Base-by-base conservation (phyloP, 2,797 vertebrate genomes). In the Sebastes matsubarae region DNA sequence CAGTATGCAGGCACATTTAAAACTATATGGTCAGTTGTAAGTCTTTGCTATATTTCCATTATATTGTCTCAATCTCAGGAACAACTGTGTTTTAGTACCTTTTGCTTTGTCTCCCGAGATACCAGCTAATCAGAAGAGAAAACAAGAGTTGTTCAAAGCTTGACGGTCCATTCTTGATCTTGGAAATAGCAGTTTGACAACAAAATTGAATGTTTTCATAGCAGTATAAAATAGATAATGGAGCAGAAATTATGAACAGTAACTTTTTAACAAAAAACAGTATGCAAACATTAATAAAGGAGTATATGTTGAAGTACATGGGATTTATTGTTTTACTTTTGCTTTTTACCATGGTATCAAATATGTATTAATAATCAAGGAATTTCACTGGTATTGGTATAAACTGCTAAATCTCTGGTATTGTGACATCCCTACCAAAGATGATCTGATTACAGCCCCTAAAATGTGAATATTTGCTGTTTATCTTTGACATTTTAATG, bases 41-140 rank as follows among this genome's bases (percentile, higher is more conserved):
- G 12, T 81, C 46, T 68, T 46, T 24, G 29, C 32, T 82, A 16
- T 65, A 38, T 74, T 81, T 70, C 66, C 20, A 34, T 74, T 72
- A n/a, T 27, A 25, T 12, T n/a, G 10, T 46, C 38, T 68, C 24
- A 50, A 9, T 52, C 29, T 71, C 69, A 18, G 18, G 10, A 24
- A 52, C 42, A 78, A 61, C 74, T 46, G 10, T 38, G 32, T 80
- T 50, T 79, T n/a, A 58, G 32, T 67, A 4, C 32, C 6, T 25
- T 7, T 57, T 32, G 57, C 34, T 72, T 63, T 63, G 8, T 77
- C 67, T 52, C 20, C 30, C 24, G 46, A 36, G 60, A 60, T 54
- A 22, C 36, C n/a, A 24, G 30, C 5, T 25, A 25, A 79, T 46
- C 18, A 59, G 24, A 57, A 12, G 18, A 54, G 16, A 66, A 67